Base-by-base conservation (phyloP, 2,113 vertebrate genomes). In the Mohoua ochrocephala region DNA sequence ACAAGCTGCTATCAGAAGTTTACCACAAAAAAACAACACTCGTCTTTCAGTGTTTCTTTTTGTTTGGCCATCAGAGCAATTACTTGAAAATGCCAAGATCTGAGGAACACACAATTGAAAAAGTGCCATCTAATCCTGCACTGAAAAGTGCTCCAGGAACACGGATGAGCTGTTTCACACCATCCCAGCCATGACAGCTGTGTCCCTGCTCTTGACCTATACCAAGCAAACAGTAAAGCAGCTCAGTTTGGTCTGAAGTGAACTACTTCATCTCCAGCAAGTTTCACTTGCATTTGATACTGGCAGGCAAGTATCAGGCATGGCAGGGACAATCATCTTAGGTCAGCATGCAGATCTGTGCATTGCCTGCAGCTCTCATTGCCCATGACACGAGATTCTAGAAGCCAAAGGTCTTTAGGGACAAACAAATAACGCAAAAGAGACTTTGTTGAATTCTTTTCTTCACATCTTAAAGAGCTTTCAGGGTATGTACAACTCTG, bases 31-130 rank as follows among this genome's bases (percentile, higher is more conserved):
- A 59, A 15, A 35, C 37, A 63, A 30, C 14, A 53, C 15, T 5
- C 0, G 0, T 11, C 14, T 31, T 44, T 42, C 21, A 16, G 6
- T 15, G 49, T 20, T 73, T 42, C 1, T n/a, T 76, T 78, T 12
- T 45, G 4, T 37, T 69, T 76, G 23, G 1, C 23, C 54, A 64
- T 53, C 22, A 47, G 44, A 59, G 13, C 24, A 84, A 23, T 17
- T 6, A 39, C 19, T 33, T 35, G 15, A 68, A 56, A 67, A 60
- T 19, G 11, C 41, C n/a, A 52, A 57, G 41, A 41, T 11, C 9
- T 26, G 41, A 27, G 14, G 33, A 77, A 59, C 10, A 2, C 2
- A 6, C 24, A 60, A 24, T 10, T 70, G n/a, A 61, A 39, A 45
- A 30, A 49, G 7, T 7, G 13, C 44, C 30, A 71, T 41, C 7